phyloP scores from a whole-genome alignment of 2,113 vertebrate species.

The Ctenomys sociabilis region DNA sequence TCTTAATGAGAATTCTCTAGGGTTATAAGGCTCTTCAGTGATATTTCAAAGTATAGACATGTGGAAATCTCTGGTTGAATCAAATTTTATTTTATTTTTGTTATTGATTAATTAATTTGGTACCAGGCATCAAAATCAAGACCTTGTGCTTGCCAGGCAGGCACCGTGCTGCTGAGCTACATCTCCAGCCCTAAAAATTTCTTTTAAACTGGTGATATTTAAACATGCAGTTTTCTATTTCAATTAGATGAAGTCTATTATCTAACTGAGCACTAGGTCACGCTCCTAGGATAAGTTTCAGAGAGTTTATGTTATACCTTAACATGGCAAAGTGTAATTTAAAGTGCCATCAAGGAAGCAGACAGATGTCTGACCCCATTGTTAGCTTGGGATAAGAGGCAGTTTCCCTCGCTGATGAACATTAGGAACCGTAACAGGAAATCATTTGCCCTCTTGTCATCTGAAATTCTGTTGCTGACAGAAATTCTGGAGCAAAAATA shows the following conservation, averaged over 20 bases:
- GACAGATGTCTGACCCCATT: too few species aligned
- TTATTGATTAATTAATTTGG: too few species aligned
- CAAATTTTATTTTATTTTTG: not conserved
- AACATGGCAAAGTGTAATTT: not conserved
- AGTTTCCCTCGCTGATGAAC: not conserved
- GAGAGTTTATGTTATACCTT: not conserved
- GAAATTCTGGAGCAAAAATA: not conserved
- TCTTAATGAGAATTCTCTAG: not conserved
- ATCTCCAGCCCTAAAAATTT: not conserved
- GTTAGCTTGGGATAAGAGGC: not conserved
- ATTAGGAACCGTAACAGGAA: not conserved
- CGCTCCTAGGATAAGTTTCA: not conserved
- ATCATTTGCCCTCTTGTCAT: not conserved
- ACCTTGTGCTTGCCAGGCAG: too few species aligned
- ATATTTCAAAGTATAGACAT: not conserved
- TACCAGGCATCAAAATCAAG: too few species aligned
- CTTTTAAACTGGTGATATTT: constrained; percentile 47
- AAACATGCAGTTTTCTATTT: not conserved
- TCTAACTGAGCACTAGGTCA: not conserved
- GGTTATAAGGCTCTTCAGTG: not conserved
- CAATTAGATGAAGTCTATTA: constrained; percentile 52
- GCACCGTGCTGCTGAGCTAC: too few species aligned
- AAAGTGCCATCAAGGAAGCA: not conserved
- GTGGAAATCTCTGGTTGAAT: not conserved
- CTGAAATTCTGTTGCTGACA: not conserved